These are phyloP conservation scores for Dascyllus trimaculatus DNA, from an alignment of 2,113 vertebrate species.

Conservation along the genomic window DNA sequence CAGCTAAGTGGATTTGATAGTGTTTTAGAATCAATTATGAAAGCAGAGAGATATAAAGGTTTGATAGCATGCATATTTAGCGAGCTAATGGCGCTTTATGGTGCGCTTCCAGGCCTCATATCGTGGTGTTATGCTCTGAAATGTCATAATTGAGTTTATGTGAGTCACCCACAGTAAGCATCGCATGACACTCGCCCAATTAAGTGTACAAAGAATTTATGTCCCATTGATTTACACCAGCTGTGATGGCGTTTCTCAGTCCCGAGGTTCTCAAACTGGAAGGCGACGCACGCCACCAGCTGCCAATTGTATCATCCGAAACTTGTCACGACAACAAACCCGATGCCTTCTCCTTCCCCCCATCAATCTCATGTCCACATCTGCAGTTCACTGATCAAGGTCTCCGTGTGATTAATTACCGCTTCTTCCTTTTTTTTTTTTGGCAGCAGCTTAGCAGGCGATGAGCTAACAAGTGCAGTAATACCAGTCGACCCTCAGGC, in stretches of 20 bases:
- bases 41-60: constrained; percentile 17
- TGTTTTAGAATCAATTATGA: constrained; percentile 57
- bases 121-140: constrained; percentile 23
- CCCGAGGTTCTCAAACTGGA: constrained; percentile 23
- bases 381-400: constrained; percentile 26
- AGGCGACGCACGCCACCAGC: not conserved
- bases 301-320: constrained; percentile 25
- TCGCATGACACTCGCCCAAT: constrained; percentile 43
- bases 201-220: constrained; percentile 37
- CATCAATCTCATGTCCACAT: constrained; percentile 49
- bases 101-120: not conserved
- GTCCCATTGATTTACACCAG: constrained; percentile 20
- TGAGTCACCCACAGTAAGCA: constrained; percentile 19
- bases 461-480: constrained; percentile 57
- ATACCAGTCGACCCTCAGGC: constrained; percentile 54
- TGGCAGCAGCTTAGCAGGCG: constrained; percentile 33
- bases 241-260: not conserved
- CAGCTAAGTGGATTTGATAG: constrained; percentile 62
- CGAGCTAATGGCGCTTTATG: constrained; percentile 25
- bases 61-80: constrained; percentile 18
- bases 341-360: not conserved
- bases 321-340: constrained; percentile 49
- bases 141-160: constrained; percentile 46
- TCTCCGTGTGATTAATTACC: constrained; percentile 23
- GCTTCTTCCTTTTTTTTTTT: constrained; percentile 3